Evolutionary conservation across 2,113 vertebrate genomes (phyloP), one percentile per base, ranked within the genome.

Genomic region (Sturnus vulgaris): DNA sequence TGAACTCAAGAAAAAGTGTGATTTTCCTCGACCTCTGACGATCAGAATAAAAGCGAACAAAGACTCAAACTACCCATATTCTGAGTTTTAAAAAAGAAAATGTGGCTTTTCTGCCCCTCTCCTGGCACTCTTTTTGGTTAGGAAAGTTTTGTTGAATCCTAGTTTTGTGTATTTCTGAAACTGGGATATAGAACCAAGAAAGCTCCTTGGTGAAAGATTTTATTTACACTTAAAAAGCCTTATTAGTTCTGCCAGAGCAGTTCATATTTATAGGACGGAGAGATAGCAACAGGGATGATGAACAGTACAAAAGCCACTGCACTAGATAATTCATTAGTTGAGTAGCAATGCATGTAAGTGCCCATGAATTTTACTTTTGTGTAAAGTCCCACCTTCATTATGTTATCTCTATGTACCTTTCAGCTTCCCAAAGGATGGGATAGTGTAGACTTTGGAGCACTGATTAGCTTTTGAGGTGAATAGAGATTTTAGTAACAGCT

Each of bases 41-140:
- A 88, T 90, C 52, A 86, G 95, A 90, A 94, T 90, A 90, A 94
- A 96, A 95, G 52, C 0, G 79, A 96, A 90, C 90, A 95, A 92
- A 96, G 85, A 50, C 27, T 93, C 89, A 78, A 95, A 90, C 76
- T 95, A 83, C 85, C 52, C 85, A 90, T 75, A 95, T 78, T 60
- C 60, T 81, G 68, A 81, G 79, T 53, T 94, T 91, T 80, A 30
- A 78, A 90, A 93, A 82, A 66, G 71, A 82, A 91, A 94, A 86
- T 52, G 60, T 95, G 64, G 47, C 71, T 93, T 92, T 91, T 92
- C 85, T 93, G 27, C 85, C 85, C 47, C 66, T 80, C 27, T 93
- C 24, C 50, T 77, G 25, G 9, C 73, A 90, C 75, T 44, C 88
- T 82, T 77, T 73, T 61, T 60, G 64, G 66, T 80, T 57, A 69